phyloP scores from a whole-genome alignment of 2,113 vertebrate genomes.

The Epinephelus fuscoguttatus region DNA sequence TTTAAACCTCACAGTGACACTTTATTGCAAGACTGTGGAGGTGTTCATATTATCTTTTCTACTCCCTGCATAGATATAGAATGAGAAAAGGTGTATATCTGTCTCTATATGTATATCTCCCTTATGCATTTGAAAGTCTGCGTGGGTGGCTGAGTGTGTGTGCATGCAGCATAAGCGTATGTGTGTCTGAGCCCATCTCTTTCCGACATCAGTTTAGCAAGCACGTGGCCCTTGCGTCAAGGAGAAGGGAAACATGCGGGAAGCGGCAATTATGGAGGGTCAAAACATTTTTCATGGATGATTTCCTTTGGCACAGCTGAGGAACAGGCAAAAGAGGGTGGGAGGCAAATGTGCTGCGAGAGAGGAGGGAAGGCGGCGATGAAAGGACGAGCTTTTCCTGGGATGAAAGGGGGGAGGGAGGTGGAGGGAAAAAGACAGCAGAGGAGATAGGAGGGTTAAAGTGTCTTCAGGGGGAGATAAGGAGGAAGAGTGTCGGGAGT shows the following conservation, averaged over 20 bases:
- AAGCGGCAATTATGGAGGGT: constrained; percentile 77
- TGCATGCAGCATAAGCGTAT: constrained; percentile 15
- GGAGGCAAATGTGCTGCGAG: constrained; percentile 31
- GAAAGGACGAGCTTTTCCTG: constrained; percentile 18
- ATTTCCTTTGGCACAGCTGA: constrained; percentile 69
- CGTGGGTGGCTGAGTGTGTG: constrained; percentile 18
- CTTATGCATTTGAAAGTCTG: not conserved
- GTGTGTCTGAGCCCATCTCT: constrained; percentile 43
- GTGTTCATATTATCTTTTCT: not conserved
- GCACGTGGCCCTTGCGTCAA: constrained; percentile 43
- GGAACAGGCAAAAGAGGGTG: constrained; percentile 42
- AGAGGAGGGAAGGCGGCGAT: constrained; percentile 10
- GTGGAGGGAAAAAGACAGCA: constrained; percentile 18
- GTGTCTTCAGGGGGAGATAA: constrained; percentile 39
- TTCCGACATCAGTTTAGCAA: constrained; percentile 42
- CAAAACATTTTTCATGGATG: constrained; percentile 82
- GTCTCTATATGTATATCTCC: not conserved
- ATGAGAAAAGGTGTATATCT: not conserved
- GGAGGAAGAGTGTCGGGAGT: constrained; percentile 5
- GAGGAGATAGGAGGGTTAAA: constrained; percentile 36
- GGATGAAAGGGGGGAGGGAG: constrained; percentile 25
- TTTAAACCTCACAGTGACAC: not conserved
- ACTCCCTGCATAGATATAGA: not conserved
- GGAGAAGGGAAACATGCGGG: constrained; percentile 62
- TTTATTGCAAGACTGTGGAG: not conserved